Evolutionary conservation across 1,140 invertebrate species (phyloP).

Genomic region (Berghia stephanieae): DNA sequence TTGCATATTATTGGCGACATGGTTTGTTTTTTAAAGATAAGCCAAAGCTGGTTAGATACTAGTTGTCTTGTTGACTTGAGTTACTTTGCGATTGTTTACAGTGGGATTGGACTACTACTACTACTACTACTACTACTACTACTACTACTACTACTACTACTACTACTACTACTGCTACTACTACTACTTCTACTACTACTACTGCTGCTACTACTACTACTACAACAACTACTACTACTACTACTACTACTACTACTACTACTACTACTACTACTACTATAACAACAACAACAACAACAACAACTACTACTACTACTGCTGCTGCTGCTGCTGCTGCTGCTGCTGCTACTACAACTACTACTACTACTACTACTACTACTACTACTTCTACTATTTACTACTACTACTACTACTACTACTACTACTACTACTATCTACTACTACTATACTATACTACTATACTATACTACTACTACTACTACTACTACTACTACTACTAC

Average conservation of each 20-base stretch:
- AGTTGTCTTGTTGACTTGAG: too few relatives aligned
- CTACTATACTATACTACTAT: too few relatives aligned
- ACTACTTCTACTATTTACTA: constrained; percentile 13
- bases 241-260: constrained; percentile 26
- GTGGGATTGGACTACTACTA: constrained; percentile 8
- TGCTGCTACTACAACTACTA: constrained; percentile 14
- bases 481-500: constrained; percentile 16
- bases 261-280: constrained; percentile 24
- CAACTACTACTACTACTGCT: constrained; percentile 16
- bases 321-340: constrained; percentile 13
- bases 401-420: constrained; percentile 16
- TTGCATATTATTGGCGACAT: too few relatives aligned
- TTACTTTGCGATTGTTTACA: too few relatives aligned
- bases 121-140: constrained; percentile 24
- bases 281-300: constrained; percentile 9
- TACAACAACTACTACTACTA: constrained; percentile 24
- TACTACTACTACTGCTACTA: constrained; percentile 20
- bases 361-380: constrained; percentile 14
- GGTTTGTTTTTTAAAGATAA: too few relatives aligned
- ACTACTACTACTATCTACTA: constrained; percentile 14
- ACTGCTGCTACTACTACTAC: constrained; percentile 21
- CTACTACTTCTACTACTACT: constrained; percentile 10
- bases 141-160: constrained; percentile 20
- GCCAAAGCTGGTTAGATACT: too few relatives aligned
- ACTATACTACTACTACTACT: constrained; percentile 5